These are phyloP conservation scores for Perdix hodgsoniae DNA, from an alignment of 2,797 vertebrate species.

Conservation along the genomic window DNA sequence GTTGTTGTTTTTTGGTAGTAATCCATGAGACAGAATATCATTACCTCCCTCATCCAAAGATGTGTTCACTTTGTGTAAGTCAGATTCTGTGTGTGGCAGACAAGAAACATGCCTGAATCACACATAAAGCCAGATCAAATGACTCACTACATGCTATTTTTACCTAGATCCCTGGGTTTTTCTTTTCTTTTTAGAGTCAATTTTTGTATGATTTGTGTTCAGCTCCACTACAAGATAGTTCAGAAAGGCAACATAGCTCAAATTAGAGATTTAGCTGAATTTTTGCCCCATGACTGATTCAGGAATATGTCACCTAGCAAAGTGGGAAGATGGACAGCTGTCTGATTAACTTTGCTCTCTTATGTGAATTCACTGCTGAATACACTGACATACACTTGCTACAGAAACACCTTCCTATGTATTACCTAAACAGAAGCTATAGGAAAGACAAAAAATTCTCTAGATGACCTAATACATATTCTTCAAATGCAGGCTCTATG, in stretches of 20 bases:
- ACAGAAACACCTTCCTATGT: not conserved
- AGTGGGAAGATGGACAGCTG: not conserved
- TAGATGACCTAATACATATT: not conserved
- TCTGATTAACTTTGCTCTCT: not conserved
- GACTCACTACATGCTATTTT: constrained; percentile 36
- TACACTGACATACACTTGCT: fast-evolving
- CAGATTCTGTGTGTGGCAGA: constrained; percentile 24
- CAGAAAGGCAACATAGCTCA: not conserved
- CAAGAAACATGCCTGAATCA: constrained; percentile 25
- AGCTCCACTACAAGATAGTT: not conserved
- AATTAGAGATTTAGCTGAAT: not conserved
- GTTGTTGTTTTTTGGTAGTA: not conserved
- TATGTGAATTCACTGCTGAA: not conserved
- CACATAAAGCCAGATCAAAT: constrained; percentile 31
- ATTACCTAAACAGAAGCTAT: not conserved
- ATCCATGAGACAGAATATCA: not conserved
- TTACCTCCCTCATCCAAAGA: not conserved
- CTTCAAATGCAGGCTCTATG: not conserved
- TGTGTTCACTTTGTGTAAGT: not conserved
- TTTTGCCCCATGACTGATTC: not conserved
- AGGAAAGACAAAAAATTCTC: not conserved
- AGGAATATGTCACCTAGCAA: not conserved
- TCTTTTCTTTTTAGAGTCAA: not conserved
- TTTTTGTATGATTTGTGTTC: constrained; percentile 1
- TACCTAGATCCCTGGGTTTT: not conserved